These are phyloP conservation scores for Fregetta grallaria DNA, from an alignment of 2,113 vertebrate genomes.

Conservation along the genomic window DNA sequence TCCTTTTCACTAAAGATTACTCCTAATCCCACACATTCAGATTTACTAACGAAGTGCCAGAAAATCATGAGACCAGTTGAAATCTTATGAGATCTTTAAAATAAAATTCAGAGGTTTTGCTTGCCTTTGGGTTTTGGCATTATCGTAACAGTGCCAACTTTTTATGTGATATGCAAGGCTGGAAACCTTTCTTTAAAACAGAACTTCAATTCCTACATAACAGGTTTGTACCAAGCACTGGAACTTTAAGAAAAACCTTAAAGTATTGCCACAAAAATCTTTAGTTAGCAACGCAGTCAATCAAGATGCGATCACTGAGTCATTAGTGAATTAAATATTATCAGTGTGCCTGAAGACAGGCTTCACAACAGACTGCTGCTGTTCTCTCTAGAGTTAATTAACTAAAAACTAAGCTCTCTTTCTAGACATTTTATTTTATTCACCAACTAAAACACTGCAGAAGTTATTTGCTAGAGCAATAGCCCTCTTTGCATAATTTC, in stretches of 20 bases:
- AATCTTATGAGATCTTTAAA: background rate
- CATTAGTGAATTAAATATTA: background rate
- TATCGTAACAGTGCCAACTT: background rate
- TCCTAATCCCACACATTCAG: background rate
- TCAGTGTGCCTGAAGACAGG: background rate
- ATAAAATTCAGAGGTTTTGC: background rate
- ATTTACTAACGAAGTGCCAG: background rate
- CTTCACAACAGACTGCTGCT: background rate
- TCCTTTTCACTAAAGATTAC: background rate
- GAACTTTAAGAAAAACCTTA: background rate
- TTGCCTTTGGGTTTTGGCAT: background rate
- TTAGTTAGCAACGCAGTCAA: background rate
- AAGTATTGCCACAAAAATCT: background rate
- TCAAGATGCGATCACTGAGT: background rate
- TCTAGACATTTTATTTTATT: background rate
- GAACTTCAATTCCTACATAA: background rate
- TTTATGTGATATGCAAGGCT: background rate
- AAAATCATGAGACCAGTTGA: background rate
- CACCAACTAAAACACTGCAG: background rate
- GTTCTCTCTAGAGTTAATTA: background rate
- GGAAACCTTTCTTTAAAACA: background rate
- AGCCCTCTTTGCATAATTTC: background rate
- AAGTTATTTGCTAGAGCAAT: background rate
- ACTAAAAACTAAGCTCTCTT: background rate
- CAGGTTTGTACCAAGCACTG: background rate